These are phyloP conservation scores for Spilogale gracilis DNA, from an alignment of 2,113 vertebrate genomes.

Conservation along the genomic window DNA sequence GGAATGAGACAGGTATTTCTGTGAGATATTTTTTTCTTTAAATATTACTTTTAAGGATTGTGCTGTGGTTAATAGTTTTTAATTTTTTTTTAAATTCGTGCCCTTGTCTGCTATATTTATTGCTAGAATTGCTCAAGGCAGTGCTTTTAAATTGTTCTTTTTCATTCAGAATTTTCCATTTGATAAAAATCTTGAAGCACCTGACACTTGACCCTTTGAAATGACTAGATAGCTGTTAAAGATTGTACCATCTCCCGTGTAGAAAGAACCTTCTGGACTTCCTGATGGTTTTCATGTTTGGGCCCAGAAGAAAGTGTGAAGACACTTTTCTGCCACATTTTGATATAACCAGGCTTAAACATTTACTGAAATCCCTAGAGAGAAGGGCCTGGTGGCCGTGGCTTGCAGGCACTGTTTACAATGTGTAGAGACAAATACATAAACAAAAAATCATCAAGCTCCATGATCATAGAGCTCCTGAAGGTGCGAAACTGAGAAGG, in stretches of 20 bases:
- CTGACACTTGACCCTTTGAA: neutral
- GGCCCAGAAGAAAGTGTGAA: neutral
- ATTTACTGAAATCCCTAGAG: neutral
- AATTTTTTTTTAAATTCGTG: neutral
- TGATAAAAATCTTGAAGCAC: neutral
- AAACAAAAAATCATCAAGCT: neutral
- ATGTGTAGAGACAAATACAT: neutral
- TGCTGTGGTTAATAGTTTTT: neutral
- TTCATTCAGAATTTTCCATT: neutral
- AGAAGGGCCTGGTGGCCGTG: neutral
- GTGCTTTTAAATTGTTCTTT: neutral
- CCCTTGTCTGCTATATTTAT: neutral
- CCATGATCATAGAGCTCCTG: neutral
- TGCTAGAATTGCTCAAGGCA: neutral
- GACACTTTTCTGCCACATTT: neutral
- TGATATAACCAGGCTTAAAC: neutral
- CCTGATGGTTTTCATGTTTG: neutral
- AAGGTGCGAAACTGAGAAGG: neutral
- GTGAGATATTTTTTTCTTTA: neutral
- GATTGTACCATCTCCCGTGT: neutral
- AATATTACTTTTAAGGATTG: neutral
- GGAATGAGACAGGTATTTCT: neutral
- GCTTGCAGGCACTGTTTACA: neutral
- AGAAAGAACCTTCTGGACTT: neutral
- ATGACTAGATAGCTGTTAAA: neutral